Conservation (phyloP, 2,888 invertebrate species). For the Microctonus hyperodae region DNA sequence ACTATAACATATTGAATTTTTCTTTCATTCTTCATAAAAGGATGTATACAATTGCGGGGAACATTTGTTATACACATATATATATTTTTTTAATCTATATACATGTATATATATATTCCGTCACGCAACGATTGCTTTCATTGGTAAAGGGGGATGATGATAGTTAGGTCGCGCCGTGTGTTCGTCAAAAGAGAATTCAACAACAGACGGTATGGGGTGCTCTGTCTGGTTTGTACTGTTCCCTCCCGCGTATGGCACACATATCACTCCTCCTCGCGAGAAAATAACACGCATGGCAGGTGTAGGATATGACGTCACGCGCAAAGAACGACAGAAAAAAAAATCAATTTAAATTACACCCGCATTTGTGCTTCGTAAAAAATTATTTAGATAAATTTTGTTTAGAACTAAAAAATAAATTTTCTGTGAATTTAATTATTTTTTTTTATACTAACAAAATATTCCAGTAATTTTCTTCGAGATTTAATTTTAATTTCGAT, state of each 20-base stretch:
- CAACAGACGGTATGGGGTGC: constrained; percentile 30
- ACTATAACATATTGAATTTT: not conserved
- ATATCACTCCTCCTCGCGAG: constrained; percentile 50
- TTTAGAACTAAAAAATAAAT: too few species aligned
- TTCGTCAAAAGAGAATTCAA: constrained; percentile 12
- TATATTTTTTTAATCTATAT: not conserved
- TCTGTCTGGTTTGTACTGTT: constrained; percentile 30
- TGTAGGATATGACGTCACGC: constrained; percentile 58
- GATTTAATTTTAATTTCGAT: too few species aligned
- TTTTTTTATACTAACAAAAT: too few species aligned
- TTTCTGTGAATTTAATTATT: too few species aligned
- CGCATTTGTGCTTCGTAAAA: not conserved
- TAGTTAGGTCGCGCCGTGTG: not conserved
- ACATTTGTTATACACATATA: not conserved
- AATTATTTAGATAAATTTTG: not conserved
- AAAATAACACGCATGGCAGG: constrained; percentile 62
- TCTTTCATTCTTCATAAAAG: not conserved
- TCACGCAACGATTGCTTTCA: constrained; percentile 51
- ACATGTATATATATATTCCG: constrained; percentile 37
- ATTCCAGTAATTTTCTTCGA: too few species aligned
- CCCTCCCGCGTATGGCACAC: constrained; percentile 43
- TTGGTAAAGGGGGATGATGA: constrained; percentile 41
- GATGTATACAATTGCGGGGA: constrained; percentile 8
- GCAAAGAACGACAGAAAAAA: not conserved
- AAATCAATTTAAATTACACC: constrained; percentile 3